A percentile compares a stretch with the other conserved stretches of the same genome.
Conservation (phyloP, 2,888 invertebrate genomes). For the Blera fallax region DNA sequence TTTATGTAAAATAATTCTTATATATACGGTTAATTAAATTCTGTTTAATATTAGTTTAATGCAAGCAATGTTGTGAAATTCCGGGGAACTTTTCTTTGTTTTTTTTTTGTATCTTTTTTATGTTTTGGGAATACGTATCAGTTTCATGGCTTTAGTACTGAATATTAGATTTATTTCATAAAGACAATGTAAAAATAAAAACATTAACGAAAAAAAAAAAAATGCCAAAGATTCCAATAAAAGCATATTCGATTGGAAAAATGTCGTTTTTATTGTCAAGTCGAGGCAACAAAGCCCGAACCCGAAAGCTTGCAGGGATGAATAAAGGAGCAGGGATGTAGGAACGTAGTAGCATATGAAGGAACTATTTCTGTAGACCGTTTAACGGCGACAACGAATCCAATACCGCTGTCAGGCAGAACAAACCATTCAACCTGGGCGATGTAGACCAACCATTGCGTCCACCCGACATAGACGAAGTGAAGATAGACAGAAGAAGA, state of each 20-base stretch:
- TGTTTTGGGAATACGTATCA: constrained; percentile 5
- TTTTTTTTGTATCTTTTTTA: not conserved
- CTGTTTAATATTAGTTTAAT: constrained; percentile 6
- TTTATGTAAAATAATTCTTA: constrained; percentile 32
- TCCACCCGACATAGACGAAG: too few relatives aligned
- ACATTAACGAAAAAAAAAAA: not conserved
- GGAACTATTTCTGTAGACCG: too few relatives aligned
- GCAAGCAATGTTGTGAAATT: constrained; percentile 7
- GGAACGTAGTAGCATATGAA: too few relatives aligned
- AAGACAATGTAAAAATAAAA: not conserved
- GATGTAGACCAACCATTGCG: too few relatives aligned
- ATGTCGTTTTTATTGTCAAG: not conserved
- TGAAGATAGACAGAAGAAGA: too few relatives aligned
- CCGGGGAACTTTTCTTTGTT: not conserved
- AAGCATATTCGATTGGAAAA: not conserved
- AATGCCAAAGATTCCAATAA: constrained; percentile 64
- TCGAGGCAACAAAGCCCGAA: too few relatives aligned
- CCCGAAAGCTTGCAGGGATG: too few relatives aligned
- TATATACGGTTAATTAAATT: not conserved
- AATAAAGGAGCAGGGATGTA: too few relatives aligned
- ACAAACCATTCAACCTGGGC: too few relatives aligned
- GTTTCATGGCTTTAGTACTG: constrained; percentile 15
- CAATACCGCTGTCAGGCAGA: too few relatives aligned
- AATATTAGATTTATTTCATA: constrained; percentile 4
- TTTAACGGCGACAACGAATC: too few relatives aligned